phyloP scores from a whole-genome alignment of 2,797 vertebrate species.

The Sebastes trivittatus region DNA sequence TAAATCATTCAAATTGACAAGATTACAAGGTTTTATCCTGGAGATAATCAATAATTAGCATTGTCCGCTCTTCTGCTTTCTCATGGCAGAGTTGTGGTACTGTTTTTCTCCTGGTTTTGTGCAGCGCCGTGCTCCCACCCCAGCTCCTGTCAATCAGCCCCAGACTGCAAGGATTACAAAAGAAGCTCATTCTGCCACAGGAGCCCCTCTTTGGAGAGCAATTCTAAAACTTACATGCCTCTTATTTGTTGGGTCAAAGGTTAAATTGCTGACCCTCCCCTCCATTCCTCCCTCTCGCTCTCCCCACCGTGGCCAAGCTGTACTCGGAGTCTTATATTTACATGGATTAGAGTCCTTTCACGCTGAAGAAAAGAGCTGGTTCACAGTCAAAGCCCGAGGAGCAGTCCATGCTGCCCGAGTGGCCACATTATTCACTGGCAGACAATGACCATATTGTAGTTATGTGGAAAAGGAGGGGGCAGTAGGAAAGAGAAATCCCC shows the following conservation, averaged over 20 bases:
- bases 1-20: not conserved
- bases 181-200: constrained; percentile 93
- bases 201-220: constrained; percentile 98
- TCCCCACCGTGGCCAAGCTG: constrained; percentile 93
- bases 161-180: constrained; percentile 86
- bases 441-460: constrained; percentile 99
- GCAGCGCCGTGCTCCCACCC: constrained; percentile 55
- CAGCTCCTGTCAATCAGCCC: constrained; percentile 92
- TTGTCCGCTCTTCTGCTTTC: constrained; percentile 32
- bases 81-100: constrained; percentile 5
- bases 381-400: constrained; percentile 96
- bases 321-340: constrained; percentile 98
- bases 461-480: constrained; percentile 88
- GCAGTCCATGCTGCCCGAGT: constrained; percentile 96
- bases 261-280: constrained; percentile 99
- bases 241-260: constrained; percentile 99
- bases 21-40: not conserved
- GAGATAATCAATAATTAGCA: constrained; percentile 58
- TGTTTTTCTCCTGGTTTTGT: constrained; percentile 52
- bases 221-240: constrained; percentile 99
- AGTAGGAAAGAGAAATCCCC: constrained; percentile 88
- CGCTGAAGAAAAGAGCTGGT: constrained; percentile 96
- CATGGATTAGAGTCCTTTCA: constrained; percentile 99
- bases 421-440: constrained; percentile 98
- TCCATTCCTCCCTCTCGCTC: constrained; percentile 76